Base-by-base conservation (phyloP, 2,113 vertebrate genomes). In the Microcebus murinus region DNA sequence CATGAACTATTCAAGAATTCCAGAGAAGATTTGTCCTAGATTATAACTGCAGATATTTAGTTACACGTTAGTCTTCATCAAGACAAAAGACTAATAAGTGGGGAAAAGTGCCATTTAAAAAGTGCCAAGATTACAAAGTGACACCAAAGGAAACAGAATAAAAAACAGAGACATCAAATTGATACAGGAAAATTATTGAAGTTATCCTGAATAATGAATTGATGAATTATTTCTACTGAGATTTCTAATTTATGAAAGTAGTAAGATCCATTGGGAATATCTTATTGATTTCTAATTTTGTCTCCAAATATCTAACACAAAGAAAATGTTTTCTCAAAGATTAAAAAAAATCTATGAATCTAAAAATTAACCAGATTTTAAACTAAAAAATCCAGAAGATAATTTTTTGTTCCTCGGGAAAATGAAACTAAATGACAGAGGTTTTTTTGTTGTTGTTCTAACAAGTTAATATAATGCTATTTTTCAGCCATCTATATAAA, bases 101-200 rank as follows among this genome's bases (percentile, higher is more conserved):
- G 82, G 50, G 36, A 29, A 68, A 91, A 88, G 21, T 18, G 2
- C 6, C 77, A 71, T 13, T 86, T 91, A 6, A 57, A 79, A 63
- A 63, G 6, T 68, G 36, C 12, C 97, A 74, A 96, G 87, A 92
- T 80, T 70, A 77, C 39, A 88, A 94, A 84, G 21, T 48, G 50
- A 90, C 12, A 95, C 20, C n/a, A 81, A 90, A 87, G 23, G 57
- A 95, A 73, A 80, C 8, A 76, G 18, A 90, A 83, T 7, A 77
- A 71, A 97, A 89, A 39, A 2, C 4, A 74, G 6, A 90, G 65
- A 23, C 57, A 87, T 70, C 57, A 88, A 95, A 48, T 45, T 76
- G 67, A 91, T 87, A 82, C 90, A 50, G 36, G 23, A 52, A 84
- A 88, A 59, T 80, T 59, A 68, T 2, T 76, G 57, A 90, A 74